phyloP scores from a whole-genome alignment of 2,113 vertebrate species.

The Ibidorhyncha struthersii region DNA sequence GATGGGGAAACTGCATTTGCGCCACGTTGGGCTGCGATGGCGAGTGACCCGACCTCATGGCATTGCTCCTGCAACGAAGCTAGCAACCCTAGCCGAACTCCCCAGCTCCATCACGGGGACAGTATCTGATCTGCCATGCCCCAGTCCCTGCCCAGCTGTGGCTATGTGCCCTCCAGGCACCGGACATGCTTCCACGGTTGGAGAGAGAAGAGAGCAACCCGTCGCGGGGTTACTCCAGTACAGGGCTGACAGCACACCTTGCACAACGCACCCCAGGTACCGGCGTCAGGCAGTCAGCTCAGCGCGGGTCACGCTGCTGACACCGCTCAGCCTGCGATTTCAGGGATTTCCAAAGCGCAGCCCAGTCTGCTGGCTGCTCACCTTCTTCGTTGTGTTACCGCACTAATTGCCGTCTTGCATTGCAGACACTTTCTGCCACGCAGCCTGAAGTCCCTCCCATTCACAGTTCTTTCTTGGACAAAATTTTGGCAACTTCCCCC shows the following conservation, averaged over 20 bases:
- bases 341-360: background rate
- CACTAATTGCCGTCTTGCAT: background rate
- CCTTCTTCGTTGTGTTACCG: rapidly evolving
- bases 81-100: background rate
- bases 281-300: background rate
- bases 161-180: background rate
- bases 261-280: background rate
- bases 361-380: rapidly evolving
- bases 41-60: background rate
- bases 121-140: background rate
- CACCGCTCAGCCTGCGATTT: rapidly evolving
- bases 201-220: background rate
- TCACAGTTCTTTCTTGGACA: background rate
- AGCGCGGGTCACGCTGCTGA: background rate
- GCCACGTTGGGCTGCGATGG: rapidly evolving
- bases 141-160: background rate
- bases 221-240: background rate
- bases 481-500: background rate
- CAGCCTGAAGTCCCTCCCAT: background rate
- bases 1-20: background rate
- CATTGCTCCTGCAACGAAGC: background rate
- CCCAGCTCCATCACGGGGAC: background rate
- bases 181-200: rapidly evolving
- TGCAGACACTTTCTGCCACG: background rate
- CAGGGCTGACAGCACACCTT: background rate